Evolutionary conservation across 2,888 invertebrate species (phyloP), one percentile per base, ranked within the genome.

Genomic region (Empis stercorea): DNA sequence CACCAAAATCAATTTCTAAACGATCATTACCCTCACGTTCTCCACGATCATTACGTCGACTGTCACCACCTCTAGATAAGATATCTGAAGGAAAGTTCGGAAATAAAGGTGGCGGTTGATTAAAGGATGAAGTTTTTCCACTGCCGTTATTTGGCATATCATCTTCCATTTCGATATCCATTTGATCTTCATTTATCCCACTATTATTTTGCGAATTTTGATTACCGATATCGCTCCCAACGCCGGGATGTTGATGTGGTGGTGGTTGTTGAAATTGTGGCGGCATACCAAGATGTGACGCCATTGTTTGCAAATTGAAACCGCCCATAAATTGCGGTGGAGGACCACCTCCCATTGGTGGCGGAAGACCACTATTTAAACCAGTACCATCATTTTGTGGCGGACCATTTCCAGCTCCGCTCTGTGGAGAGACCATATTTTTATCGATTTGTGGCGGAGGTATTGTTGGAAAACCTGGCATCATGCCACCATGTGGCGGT

Each of bases 161-260:
- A 52, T 79, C 76, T 48, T 80, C 80, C 64, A 81, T 79, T 63
- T 87, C 87, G 38, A 87, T 74, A 54, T 87, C 87, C 86, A 87
- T 87, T 46, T 82, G 83, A 59, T 86, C 86, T 46, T 83, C 83
- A 43, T 74, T 68, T 48, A 52, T 58, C 30, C 62, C 61, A 54
- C 66, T 63, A 2, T 64, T 61, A 34, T 61, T n/a, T n/a, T 13
- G 34, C 13, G n/a, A n/a, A n/a, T 10, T 20, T 53, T 53, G 39
- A 49, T 51, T 10, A 48, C 42, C 10, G 54, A 53, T 5, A 52
- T 56, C 23, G 7, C 9, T 27, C 4, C 23, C 7, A 2, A 44
- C 38, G n/a, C 38, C 65, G 41, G 60, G 61, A 7, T 54, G 55
- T 36, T 64, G 58, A 10, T 68, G 55, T 55, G 71, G 48, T 57